Evolutionary conservation across 2,113 vertebrate species (phyloP).

Genomic region (Spilogale gracilis): DNA sequence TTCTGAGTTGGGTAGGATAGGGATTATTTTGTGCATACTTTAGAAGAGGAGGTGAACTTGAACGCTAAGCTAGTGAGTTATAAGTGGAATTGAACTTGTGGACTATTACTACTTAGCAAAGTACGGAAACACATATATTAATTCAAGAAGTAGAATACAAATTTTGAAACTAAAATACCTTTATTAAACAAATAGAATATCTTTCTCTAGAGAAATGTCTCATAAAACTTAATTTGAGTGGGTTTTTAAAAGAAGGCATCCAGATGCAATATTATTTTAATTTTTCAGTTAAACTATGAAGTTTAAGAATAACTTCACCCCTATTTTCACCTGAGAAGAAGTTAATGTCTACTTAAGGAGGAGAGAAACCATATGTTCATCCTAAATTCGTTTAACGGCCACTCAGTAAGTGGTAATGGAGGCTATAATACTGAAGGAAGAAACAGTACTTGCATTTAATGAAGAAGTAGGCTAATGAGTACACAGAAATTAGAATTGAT

Average conservation of each 20-base stretch:
- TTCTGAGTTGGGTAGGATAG: slow-evolving; percentile 14
- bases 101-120: background rate
- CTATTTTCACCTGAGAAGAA: background rate
- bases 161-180: slow-evolving; percentile 34
- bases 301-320: background rate
- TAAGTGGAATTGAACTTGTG: slow-evolving; percentile 27
- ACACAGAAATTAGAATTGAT: background rate
- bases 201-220: slow-evolving; percentile 7
- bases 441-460: background rate
- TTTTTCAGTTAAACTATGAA: slow-evolving; percentile 28
- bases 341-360: background rate
- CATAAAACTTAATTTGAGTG: background rate
- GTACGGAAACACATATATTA: background rate
- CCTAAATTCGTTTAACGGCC: background rate
- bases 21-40: background rate
- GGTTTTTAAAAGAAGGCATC: slow-evolving; percentile 31
- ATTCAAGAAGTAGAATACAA: background rate
- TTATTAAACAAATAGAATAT: slow-evolving; percentile 48
- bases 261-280: slow-evolving; percentile 35
- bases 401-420: background rate
- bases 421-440: background rate
- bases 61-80: background rate
- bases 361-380: background rate
- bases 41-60: background rate
- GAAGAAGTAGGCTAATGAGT: background rate